A percentile compares a stretch with the other conserved stretches of the same genome.
phyloP scores from a whole-genome alignment of 2,113 vertebrate species.

The human region GRCh38 chr9:86971501-86972000 shows the following conservation, averaged over 20 bases:
- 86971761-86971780: slow-evolving; percentile 37
- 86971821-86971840: slow-evolving; percentile 56
- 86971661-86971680: slow-evolving; percentile 17
- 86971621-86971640: not conserved
- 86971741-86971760: slow-evolving; percentile 43
- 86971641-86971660: not conserved
- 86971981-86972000: not conserved
- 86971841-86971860: slow-evolving; percentile 55
- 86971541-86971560: not conserved
- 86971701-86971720: not conserved
- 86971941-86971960: not conserved
- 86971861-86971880: slow-evolving; percentile 57
- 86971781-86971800: not conserved
- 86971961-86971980: slow-evolving; percentile 40
- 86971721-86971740: slow-evolving; percentile 28
- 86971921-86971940: not conserved
- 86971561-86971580: not conserved
- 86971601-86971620: not conserved
- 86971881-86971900: not conserved
- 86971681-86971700: not conserved
- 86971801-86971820: slow-evolving; percentile 37
- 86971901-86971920: not conserved
- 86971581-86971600: not conserved
- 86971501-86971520: not conserved
- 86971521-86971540: not conserved